Conservation (phyloP, 2,113 vertebrate genomes). For the Brachypteracias leptosomus region DNA sequence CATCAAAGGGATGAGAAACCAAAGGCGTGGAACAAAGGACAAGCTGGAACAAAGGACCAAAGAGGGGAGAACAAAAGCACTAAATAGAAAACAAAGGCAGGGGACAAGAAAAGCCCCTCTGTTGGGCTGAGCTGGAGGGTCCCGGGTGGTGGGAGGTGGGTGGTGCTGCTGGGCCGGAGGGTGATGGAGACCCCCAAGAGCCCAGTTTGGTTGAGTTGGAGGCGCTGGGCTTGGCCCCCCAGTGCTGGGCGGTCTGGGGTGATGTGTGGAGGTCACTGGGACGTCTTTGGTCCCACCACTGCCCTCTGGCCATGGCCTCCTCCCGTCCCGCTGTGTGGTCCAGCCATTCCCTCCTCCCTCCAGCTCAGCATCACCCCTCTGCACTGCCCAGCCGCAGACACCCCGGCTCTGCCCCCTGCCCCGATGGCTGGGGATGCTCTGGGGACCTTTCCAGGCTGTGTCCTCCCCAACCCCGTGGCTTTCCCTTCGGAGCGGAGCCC, state of each 20-base stretch:
- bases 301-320: neutral
- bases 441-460: neutral
- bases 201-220: neutral
- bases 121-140: conserved; percentile 20
- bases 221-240: neutral
- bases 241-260: neutral
- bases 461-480: neutral
- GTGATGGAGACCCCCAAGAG: neutral
- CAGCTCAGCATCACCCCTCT: neutral
- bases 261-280: neutral
- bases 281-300: neutral
- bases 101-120: conserved; percentile 51
- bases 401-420: neutral
- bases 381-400: neutral
- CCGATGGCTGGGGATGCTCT: neutral
- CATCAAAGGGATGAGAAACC: conserved; percentile 68
- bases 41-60: conserved; percentile 64
- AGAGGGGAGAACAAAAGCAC: conserved; percentile 61
- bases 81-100: conserved; percentile 58
- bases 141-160: conserved; percentile 25
- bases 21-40: conserved; percentile 66
- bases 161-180: neutral
- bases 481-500: neutral
- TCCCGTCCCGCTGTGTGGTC: conserved; percentile 11
- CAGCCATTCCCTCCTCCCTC: neutral